Evolutionary conservation across 1,140 invertebrate species (phyloP).

Genomic region (Aleiodes sp.): DNA sequence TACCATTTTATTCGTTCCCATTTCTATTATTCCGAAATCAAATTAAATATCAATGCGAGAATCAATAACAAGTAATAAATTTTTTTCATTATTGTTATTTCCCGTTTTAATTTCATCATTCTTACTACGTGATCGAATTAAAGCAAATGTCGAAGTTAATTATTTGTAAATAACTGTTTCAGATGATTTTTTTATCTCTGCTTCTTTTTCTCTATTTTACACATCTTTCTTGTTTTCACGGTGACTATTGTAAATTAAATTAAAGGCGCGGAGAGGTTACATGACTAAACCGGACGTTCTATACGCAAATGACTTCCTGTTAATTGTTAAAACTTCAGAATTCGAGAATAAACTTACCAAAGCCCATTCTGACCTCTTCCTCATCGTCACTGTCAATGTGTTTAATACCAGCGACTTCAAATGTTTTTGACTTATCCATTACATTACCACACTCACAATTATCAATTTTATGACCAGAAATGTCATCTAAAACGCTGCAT

Average conservation of each 20-base stretch:
- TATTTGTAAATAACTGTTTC: not conserved
- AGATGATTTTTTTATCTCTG: not conserved
- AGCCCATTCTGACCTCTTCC: constrained; percentile 67
- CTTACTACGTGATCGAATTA: not conserved
- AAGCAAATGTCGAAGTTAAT: not conserved
- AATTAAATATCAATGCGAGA: not conserved
- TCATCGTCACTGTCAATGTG: constrained; percentile 79
- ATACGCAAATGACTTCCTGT: constrained; percentile 9
- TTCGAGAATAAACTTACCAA: constrained; percentile 53
- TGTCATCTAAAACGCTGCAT: constrained; percentile 51
- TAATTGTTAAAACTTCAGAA: not conserved
- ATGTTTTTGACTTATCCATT: constrained; percentile 58
- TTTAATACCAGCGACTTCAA: constrained; percentile 75
- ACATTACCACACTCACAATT: constrained; percentile 31
- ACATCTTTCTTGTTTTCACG: not conserved
- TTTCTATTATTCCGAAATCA: too few relatives aligned
- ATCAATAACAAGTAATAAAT: not conserved
- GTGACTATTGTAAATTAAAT: not conserved
- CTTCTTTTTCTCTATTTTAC: not conserved
- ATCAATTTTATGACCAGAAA: constrained; percentile 28
- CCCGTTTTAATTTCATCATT: constrained; percentile 7
- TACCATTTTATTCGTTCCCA: too few relatives aligned
- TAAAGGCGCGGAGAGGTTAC: constrained; percentile 10
- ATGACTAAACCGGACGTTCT: constrained; percentile 1
- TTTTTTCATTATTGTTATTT: not conserved